These are phyloP conservation scores for Lepisosteus osseus DNA, from an alignment of 2,113 vertebrate genomes.

Conservation along the genomic window DNA sequence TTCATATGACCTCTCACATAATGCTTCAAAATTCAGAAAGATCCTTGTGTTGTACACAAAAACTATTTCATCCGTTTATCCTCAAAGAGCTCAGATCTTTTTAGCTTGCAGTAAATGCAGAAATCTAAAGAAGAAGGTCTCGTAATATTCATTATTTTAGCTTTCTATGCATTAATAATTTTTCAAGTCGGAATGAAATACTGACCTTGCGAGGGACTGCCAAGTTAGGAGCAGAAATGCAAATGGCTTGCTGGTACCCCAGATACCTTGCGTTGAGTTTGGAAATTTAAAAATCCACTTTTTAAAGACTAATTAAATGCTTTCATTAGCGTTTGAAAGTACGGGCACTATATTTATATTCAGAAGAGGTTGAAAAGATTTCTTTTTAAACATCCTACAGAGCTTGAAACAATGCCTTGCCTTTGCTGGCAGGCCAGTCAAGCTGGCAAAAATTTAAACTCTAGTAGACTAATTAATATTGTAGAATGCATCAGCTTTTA, in stretches of 20 bases:
- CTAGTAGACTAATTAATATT: slow-evolving; percentile 64
- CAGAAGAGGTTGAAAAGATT: slow-evolving; percentile 5
- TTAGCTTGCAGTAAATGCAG: too few species aligned
- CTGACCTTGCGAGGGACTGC: slow-evolving; percentile 1
- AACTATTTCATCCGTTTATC: too few species aligned
- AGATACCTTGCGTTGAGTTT: background rate
- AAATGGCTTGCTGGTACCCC: background rate
- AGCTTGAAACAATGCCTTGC: background rate
- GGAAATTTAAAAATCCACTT: background rate
- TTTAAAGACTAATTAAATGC: slow-evolving; percentile 6
- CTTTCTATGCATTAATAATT: slow-evolving; percentile 7
- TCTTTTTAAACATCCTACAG: slow-evolving; percentile 4
- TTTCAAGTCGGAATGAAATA: background rate
- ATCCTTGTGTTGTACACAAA: too few species aligned
- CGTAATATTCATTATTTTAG: too few species aligned
- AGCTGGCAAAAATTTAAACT: slow-evolving; percentile 55
- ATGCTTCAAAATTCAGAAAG: too few species aligned
- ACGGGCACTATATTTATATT: slow-evolving; percentile 1
- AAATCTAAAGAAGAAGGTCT: too few species aligned
- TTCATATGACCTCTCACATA: too few species aligned
- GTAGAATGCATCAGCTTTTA: slow-evolving; percentile 50
- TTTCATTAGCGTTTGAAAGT: slow-evolving; percentile 11
- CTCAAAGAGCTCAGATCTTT: too few species aligned
- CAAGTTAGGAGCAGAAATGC: slow-evolving; percentile 2
- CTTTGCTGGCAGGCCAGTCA: slow-evolving; percentile 40